Conservation (phyloP, 2,797 vertebrate genomes). For the Cetoscarus ocellatus region DNA sequence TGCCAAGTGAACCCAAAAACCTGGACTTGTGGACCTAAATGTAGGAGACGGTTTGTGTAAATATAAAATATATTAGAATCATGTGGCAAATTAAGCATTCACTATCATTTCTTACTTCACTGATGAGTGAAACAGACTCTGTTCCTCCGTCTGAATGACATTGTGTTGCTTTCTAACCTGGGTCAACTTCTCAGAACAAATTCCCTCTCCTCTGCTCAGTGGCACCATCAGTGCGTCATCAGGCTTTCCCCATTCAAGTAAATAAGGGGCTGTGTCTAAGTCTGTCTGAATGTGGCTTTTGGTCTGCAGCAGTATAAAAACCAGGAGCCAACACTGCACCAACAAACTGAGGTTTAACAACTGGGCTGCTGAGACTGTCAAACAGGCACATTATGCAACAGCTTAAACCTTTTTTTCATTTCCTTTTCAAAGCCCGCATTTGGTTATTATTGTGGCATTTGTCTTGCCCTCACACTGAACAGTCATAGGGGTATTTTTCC, state of each 20-base stretch:
- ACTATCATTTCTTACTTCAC: background rate
- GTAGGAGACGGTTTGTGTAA: no score
- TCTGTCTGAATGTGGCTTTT: background rate
- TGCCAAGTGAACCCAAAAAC: background rate
- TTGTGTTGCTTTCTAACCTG: background rate
- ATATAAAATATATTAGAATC: background rate
- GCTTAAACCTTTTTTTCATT: background rate
- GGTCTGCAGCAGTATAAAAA: background rate
- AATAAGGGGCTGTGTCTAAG: background rate
- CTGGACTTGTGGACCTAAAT: background rate
- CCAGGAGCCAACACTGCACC: background rate
- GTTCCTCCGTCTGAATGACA: background rate
- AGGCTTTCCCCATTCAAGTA: background rate
- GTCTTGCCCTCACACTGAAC: no score
- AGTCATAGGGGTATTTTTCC: no score
- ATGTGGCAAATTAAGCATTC: background rate
- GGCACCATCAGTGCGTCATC: background rate
- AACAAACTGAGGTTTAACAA: background rate
- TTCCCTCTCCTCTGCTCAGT: no score
- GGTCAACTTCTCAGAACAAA: background rate
- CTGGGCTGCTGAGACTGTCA: background rate
- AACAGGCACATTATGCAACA: background rate
- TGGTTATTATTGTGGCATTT: no score
- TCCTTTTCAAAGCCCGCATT: background rate
- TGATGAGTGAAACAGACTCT: no score